These are phyloP conservation scores for Arctopsyche grandis DNA, from an alignment of 1,140 invertebrate species.

Conservation along the genomic window DNA sequence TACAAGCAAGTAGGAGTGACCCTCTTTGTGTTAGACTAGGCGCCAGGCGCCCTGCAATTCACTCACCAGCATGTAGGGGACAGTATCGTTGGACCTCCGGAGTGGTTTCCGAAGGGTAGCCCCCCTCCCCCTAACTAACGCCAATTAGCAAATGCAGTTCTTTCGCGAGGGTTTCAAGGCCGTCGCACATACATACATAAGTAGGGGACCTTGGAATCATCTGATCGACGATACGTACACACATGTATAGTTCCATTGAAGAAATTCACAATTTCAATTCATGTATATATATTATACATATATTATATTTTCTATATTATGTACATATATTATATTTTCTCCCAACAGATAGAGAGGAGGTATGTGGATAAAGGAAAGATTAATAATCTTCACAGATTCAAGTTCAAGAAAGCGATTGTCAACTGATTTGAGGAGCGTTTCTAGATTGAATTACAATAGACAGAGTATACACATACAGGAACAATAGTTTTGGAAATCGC, in stretches of 20 bases:
- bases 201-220: background rate
- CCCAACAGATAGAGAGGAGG: too few relatives aligned
- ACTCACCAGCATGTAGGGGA: background rate
- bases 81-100: background rate
- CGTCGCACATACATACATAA: background rate
- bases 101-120: constrained; percentile 8
- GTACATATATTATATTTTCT: too few relatives aligned
- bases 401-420: constrained; percentile 23
- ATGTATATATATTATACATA: too few relatives aligned
- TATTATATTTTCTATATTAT: too few relatives aligned
- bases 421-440: background rate
- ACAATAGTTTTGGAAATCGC: too few relatives aligned
- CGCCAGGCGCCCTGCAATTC: constrained; percentile 36
- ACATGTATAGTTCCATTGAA: too few relatives aligned
- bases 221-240: background rate
- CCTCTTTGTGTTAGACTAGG: background rate
- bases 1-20: constrained; percentile 27
- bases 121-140: background rate
- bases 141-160: background rate
- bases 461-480: background rate
- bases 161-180: background rate
- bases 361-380: background rate
- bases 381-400: constrained; percentile 32
- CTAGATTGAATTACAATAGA: constrained; percentile 5
- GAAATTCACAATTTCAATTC: too few relatives aligned